Evolutionary conservation across 1,140 invertebrate genomes (phyloP), one percentile per base, ranked within the genome.

Genomic region (Trinorchestia longiramus): DNA sequence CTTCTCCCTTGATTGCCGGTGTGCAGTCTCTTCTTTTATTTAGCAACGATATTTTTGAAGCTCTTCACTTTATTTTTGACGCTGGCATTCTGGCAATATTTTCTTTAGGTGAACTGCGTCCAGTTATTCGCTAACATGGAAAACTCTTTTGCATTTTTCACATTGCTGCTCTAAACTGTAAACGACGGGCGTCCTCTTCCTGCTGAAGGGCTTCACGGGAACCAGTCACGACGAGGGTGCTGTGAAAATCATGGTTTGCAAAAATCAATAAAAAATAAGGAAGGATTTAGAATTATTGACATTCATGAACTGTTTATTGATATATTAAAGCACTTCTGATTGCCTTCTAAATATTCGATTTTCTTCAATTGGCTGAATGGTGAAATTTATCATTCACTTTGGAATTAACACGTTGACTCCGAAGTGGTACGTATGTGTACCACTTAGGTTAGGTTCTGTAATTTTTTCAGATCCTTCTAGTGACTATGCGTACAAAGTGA

Each of bases 91-190:
- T 94, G 92, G 36, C 92, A 94, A 94, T 94, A 94, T 94, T 94
- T 94, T 94, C 92, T 47, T 45, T 47, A 19, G 41, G 36, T 43
- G 92, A 44, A 44, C 43, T 94, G 43, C 92, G 92, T 94, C 92
- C 92, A 90, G 92, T 94, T 94, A 94, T 94, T 94, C 92, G 92
- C 43, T 94, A 94, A 94, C 92, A 94, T 94, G 92, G 44, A 94
- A 77, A 94, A 94, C 92, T 94, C 92, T 94, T 94, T 94, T 45
- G 92, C 43, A 43, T 91, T 47, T n/a, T 94, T 94, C 43, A 45
- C 92, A 43, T 94, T 45, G 92, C 44, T 94, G 15, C 88, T 90
- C 44, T 94, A 94, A 94, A 94, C 43, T 94, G 43, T 43, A n/a
- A 45, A 94, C 92, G 92, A 47, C 44, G 92, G 44, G 36, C 92